Conservation (phyloP, 2,888 invertebrate species). For the Megastigmus dorsalis region DNA sequence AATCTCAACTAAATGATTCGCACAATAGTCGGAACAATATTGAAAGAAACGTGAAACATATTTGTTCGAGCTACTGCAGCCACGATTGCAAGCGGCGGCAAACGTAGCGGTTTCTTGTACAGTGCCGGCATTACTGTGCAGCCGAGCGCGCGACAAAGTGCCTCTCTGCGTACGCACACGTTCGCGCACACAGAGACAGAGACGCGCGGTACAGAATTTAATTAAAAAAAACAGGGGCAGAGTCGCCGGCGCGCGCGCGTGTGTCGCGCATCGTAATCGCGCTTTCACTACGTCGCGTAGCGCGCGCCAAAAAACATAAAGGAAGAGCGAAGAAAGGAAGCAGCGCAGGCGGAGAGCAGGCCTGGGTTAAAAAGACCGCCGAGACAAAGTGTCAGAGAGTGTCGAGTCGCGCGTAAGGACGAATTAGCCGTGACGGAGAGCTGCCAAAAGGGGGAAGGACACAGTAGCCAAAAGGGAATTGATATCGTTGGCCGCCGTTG, state of each 20-base stretch:
- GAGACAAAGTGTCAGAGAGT: too few relatives aligned
- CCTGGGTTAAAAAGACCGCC: background rate
- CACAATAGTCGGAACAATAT: too few relatives aligned
- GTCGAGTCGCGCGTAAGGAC: background rate
- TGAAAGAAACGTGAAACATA: too few relatives aligned
- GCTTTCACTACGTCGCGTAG: background rate
- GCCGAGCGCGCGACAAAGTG: background rate
- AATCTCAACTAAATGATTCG: too few relatives aligned
- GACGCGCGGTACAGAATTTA: slow-evolving; percentile 25
- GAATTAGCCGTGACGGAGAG: slow-evolving; percentile 10
- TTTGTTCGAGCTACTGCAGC: too few relatives aligned
- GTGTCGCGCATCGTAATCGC: slow-evolving; percentile 31
- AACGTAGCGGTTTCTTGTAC: too few relatives aligned
- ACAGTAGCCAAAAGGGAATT: background rate
- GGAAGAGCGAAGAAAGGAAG: too few relatives aligned
- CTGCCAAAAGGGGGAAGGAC: background rate
- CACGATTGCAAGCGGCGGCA: too few relatives aligned
- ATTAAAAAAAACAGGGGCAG: slow-evolving; percentile 22
- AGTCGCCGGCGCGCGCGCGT: background rate
- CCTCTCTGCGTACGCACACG: background rate
- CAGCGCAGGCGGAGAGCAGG: background rate
- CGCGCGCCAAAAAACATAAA: background rate
- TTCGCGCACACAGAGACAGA: background rate
- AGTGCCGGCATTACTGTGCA: background rate
- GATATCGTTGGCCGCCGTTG: background rate